Conservation (phyloP, 2,797 vertebrate genomes). For the Scolopax rusticola region DNA sequence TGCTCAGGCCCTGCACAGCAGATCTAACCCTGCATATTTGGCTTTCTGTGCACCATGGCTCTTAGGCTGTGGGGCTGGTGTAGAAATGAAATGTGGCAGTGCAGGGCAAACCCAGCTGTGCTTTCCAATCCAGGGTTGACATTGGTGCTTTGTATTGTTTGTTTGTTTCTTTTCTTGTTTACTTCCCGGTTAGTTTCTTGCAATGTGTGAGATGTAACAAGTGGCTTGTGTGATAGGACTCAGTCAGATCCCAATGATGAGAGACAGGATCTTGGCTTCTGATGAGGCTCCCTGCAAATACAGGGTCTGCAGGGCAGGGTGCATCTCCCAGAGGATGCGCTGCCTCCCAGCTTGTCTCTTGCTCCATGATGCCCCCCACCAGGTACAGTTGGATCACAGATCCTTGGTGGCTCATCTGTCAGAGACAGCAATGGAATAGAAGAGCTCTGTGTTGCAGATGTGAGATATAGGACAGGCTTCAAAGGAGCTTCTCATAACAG, state of each 20-base stretch:
- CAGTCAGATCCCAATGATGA: background rate
- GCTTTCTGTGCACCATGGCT: background rate
- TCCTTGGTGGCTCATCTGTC: background rate
- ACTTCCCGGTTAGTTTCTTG: background rate
- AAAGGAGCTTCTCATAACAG: slow-evolving; percentile 6
- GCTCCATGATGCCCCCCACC: background rate
- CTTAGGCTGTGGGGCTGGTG: background rate
- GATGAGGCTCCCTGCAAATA: background rate
- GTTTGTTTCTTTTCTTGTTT: background rate
- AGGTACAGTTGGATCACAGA: background rate
- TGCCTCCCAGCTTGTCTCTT: background rate
- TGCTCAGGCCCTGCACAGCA: background rate
- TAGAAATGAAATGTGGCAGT: background rate
- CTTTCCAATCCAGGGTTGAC: background rate
- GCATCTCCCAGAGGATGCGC: background rate
- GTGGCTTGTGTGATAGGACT: background rate
- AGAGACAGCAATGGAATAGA: background rate
- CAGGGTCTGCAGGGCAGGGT: background rate
- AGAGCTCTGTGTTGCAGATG: slow-evolving; percentile 54
- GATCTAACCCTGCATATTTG: background rate
- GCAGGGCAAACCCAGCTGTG: background rate
- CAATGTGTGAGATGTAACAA: background rate
- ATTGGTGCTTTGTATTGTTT: background rate
- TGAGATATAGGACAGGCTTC: background rate
- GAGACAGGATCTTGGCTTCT: background rate